phyloP scores from a whole-genome alignment of 2,113 vertebrate species.

The Myxocyprinus asiaticus region DNA sequence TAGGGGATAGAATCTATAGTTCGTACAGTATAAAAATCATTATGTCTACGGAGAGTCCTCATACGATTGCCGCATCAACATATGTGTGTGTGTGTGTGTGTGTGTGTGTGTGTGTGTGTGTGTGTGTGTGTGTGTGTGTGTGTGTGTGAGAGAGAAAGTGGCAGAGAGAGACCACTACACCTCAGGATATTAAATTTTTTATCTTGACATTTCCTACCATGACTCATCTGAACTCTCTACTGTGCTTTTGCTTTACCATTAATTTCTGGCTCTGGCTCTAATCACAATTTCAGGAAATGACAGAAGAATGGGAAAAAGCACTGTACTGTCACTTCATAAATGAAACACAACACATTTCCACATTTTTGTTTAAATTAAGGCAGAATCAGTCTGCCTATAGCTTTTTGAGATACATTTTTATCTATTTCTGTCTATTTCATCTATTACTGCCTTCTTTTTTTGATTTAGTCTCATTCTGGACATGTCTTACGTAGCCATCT shows the following conservation, averaged over 20 bases:
- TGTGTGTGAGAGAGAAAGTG: neutral
- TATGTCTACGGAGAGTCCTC: too few relatives aligned
- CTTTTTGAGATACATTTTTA: neutral
- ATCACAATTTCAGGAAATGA: conserved; percentile 18
- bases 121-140: neutral
- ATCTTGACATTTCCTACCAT: conserved; percentile 62
- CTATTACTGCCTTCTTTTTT: neutral
- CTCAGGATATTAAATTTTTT: conserved; percentile 58
- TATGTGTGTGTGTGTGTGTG: too few relatives aligned
- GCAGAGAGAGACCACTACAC: conserved; percentile 27
- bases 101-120: too few relatives aligned
- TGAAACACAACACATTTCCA: neutral
- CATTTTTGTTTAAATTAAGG: neutral
- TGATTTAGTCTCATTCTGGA: neutral
- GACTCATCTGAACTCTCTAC: conserved; percentile 56
- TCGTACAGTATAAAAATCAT: too few relatives aligned
- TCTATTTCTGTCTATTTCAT: conserved; percentile 10
- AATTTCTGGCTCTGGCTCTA: neutral
- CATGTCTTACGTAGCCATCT: too few relatives aligned
- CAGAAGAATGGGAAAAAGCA: neutral
- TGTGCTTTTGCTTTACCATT: conserved; percentile 36
- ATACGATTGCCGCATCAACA: too few relatives aligned
- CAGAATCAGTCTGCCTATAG: conserved; percentile 5
- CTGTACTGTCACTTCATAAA: neutral
- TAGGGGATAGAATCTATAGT: too few relatives aligned